Evolutionary conservation across 30 jellyfish, hydroid and myxozoan species (phyloP).

Genomic region (Pelagia noctiluca): DNA sequence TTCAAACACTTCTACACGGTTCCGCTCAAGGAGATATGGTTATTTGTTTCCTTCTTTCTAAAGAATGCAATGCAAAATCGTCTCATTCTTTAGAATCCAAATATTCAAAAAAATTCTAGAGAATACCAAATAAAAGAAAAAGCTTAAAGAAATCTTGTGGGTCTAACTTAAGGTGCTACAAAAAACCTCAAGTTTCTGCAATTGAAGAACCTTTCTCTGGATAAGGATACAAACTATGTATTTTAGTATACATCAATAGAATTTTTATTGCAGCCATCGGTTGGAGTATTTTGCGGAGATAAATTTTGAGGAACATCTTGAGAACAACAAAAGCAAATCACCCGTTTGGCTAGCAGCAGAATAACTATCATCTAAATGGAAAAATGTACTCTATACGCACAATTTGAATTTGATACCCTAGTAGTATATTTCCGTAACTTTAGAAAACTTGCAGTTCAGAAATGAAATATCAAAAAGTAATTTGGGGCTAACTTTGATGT

Average conservation of each 20-base stretch:
- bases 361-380: too few relatives aligned
- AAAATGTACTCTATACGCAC: too few relatives aligned
- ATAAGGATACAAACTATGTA: neutral
- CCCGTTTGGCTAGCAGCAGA: conserved; percentile 35
- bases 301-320: conserved; percentile 22
- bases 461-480: too few relatives aligned
- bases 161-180: neutral
- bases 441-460: too few relatives aligned
- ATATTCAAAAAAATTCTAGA: neutral
- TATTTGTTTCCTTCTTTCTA: too few relatives aligned
- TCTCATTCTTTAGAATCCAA: neutral
- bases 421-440: too few relatives aligned
- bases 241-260: neutral
- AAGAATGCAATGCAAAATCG: too few relatives aligned
- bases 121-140: too few relatives aligned
- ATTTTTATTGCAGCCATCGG: conserved; percentile 86
- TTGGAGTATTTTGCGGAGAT: conserved; percentile 82
- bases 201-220: neutral
- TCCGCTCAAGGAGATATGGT: too few relatives aligned
- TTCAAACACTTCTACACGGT: neutral
- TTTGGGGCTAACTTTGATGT: too few relatives aligned
- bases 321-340: conserved; percentile 28
- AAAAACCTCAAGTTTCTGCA: neutral
- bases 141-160: neutral
- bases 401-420: too few relatives aligned